Evolutionary conservation across 1,140 invertebrate genomes (phyloP).

Genomic region (Camponotus vicinus): DNA sequence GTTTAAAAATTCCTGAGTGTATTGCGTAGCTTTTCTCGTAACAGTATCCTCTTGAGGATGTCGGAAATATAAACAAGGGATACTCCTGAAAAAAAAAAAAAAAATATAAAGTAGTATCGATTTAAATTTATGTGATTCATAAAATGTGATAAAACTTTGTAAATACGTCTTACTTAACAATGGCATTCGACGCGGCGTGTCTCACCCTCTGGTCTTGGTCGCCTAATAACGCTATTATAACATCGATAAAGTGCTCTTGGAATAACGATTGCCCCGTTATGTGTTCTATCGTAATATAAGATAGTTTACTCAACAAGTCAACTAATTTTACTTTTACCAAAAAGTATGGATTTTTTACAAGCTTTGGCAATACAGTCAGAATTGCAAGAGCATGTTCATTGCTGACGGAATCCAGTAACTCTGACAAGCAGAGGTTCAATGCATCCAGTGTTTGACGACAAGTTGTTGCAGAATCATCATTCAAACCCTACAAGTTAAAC

Average conservation of each 20-base stretch:
- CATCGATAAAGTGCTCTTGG: constrained; percentile 89
- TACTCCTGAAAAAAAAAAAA: constrained; percentile 82
- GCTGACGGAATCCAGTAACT: constrained; percentile 88
- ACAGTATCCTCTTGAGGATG: constrained; percentile 84
- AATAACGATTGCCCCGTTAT: constrained; percentile 84
- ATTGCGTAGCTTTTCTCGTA: constrained; percentile 82
- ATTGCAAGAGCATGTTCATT: constrained; percentile 85
- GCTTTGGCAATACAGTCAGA: constrained; percentile 88
- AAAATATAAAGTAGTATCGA: not conserved
- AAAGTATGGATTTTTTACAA: constrained; percentile 94
- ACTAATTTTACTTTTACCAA: constrained; percentile 93
- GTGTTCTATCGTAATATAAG: constrained; percentile 87
- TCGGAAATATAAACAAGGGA: constrained; percentile 84
- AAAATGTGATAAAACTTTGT: not conserved
- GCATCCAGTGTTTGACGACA: constrained; percentile 89
- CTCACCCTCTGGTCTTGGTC: constrained; percentile 94
- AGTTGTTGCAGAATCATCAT: constrained; percentile 90
- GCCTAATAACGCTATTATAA: constrained; percentile 89
- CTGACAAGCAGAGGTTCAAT: constrained; percentile 87
- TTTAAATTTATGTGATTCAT: not conserved
- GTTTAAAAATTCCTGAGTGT: constrained; percentile 80
- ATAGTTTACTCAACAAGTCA: constrained; percentile 88
- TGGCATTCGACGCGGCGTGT: constrained; percentile 89
- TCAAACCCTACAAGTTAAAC: constrained; percentile 87
- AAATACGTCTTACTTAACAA: constrained; percentile 88